phyloP scores from a whole-genome alignment of 2,113 vertebrate genomes.

The Misgurnus mizolepis region DNA sequence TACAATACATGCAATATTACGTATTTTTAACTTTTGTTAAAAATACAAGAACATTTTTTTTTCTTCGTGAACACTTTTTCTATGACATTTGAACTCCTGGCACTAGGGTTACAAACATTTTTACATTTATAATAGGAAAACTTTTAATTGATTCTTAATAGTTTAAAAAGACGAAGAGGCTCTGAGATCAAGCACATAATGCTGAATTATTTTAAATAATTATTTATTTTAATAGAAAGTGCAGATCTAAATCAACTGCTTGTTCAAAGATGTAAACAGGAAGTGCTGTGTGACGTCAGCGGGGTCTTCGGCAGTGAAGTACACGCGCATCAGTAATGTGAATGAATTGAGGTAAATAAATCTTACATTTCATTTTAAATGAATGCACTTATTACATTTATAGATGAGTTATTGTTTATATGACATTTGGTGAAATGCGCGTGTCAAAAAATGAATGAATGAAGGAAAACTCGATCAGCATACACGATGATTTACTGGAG shows the following conservation, averaged over 20 bases:
- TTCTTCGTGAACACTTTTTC: no score
- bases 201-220: no score
- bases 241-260: background rate
- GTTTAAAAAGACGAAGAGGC: background rate
- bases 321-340: background rate
- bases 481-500: no score
- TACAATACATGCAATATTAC: no score
- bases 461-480: no score
- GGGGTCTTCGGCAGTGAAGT: background rate
- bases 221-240: conserved; percentile 18
- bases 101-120: no score
- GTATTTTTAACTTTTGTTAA: no score
- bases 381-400: background rate
- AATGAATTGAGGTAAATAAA: conserved; percentile 19
- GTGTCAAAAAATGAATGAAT: no score
- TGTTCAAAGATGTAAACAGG: conserved; percentile 23
- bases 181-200: background rate
- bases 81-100: no score
- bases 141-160: background rate
- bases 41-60: no score
- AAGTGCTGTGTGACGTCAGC: conserved; percentile 14
- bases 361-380: background rate
- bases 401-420: background rate
- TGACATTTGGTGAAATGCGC: no score
- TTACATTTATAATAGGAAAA: no score